These are phyloP conservation scores for Catalaphyllia jardinei DNA, from an alignment of 64 coral and sea anemone genomes.

Conservation along the genomic window DNA sequence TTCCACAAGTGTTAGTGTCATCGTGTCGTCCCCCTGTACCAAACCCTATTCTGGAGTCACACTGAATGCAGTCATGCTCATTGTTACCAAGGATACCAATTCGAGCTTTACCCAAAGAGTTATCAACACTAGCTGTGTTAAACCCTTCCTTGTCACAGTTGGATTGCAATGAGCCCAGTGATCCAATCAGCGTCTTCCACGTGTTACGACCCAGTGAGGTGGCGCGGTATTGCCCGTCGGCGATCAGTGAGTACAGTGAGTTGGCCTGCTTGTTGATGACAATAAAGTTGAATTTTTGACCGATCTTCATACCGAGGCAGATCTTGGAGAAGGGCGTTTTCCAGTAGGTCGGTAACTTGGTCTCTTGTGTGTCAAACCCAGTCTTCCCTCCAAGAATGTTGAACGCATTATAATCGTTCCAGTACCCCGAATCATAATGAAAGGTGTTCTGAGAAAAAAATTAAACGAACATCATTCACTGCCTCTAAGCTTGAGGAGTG, in stretches of 20 bases:
- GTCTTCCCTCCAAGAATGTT: conserved; percentile 16
- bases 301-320: conserved; percentile 61
- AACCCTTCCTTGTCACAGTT: background rate
- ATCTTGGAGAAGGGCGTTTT: conserved; percentile 17
- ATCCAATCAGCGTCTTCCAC: too few relatives aligned
- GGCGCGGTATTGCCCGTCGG: conserved; percentile 28
- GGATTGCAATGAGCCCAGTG: background rate
- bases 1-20: conserved; percentile 23
- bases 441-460: conserved; percentile 30
- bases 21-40: background rate
- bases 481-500: too few relatives aligned
- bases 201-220: conserved; percentile 14
- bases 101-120: background rate
- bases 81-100: conserved; percentile 54
- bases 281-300: background rate
- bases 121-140: background rate
- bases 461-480: too few relatives aligned
- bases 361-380: conserved; percentile 49
- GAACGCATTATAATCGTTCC: conserved; percentile 33
- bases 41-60: conserved; percentile 45
- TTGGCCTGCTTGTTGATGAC: background rate
- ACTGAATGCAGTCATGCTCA: conserved; percentile 2
- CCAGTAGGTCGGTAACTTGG: conserved; percentile 62
- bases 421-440: conserved; percentile 29
- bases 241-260: conserved; percentile 57